These are phyloP conservation scores for Pluvialis apricaria DNA, from an alignment of 2,113 vertebrate genomes.

Conservation along the genomic window DNA sequence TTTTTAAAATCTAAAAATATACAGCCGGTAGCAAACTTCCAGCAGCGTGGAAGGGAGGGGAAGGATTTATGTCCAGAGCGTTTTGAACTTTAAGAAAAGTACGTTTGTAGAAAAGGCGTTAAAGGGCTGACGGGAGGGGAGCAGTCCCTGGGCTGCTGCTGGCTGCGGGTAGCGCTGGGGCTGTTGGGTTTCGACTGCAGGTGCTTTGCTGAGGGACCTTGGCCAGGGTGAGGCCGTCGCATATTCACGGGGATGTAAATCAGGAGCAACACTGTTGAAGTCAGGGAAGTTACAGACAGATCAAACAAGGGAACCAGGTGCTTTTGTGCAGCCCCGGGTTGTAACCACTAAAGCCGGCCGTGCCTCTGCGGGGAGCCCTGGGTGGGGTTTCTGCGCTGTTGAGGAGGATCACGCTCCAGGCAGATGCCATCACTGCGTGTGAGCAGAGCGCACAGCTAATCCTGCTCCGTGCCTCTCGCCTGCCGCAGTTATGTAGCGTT, in stretches of 20 bases:
- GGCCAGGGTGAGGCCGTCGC: fast-evolving
- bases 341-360: fast-evolving
- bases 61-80: neutral
- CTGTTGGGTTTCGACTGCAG: neutral
- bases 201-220: neutral
- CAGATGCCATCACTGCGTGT: fast-evolving
- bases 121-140: neutral
- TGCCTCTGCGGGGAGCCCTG: fast-evolving
- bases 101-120: neutral
- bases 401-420: neutral
- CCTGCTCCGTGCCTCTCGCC: fast-evolving
- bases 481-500: fast-evolving
- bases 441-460: neutral
- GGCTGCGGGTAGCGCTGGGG: neutral
- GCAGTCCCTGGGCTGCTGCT: neutral
- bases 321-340: neutral
- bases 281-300: neutral
- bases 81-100: neutral
- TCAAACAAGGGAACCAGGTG: neutral
- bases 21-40: neutral
- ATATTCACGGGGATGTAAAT: neutral
- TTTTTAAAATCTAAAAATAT: constrained; percentile 56
- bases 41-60: neutral
- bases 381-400: neutral
- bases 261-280: neutral